Base-by-base conservation (phyloP, 2,888 invertebrate species). In the Chymomyza caudatula region DNA sequence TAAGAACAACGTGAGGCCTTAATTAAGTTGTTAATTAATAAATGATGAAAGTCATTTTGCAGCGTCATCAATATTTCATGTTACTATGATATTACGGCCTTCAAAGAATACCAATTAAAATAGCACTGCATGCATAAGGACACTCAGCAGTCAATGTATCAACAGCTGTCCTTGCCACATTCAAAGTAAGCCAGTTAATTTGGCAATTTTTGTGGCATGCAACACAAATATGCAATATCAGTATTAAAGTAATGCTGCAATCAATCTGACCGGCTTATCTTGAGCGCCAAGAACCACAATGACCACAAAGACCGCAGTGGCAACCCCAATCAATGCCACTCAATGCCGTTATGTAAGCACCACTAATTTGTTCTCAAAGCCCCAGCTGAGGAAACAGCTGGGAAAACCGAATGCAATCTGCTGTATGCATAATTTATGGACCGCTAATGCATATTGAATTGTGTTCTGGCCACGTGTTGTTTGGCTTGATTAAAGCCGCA, bases 291-390 rank as follows among this genome's bases (percentile, higher is more conserved):
- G 15, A 42, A 19, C 25, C 49, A 43, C 55, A 51, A 29, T 53
- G 75, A 73, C 68, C 59, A 79, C 83, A 85, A 80, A 75, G 70
- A 60, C 29, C 25, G 6, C 6, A 6, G 49, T 17, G 4, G n/a
- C 13, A n/a, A 4, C 66, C 73, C 71, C 69, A 77, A 84, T 77
- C 49, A 13, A 49, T 49, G 17, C 63, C 67, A 69, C 67, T 83
- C 84, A 81, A 81, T 85, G 84, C 77, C 85, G 84, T 85, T 83
- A 84, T 80, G 86, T 81, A 81, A 83, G 81, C 78, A 66, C 76
- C 84, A 83, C 73, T 81, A 85, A 81, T 81, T 81, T 81, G 86
- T 51, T 3, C 29, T 37, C 29, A 37, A 11, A 37, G 8, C 11
- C 29, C 29, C 8, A 37, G 1, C 52, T 19, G n/a, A n/a, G 17